phyloP scores from a whole-genome alignment of 2,113 vertebrate species.

The Oryzias melastigma region DNA sequence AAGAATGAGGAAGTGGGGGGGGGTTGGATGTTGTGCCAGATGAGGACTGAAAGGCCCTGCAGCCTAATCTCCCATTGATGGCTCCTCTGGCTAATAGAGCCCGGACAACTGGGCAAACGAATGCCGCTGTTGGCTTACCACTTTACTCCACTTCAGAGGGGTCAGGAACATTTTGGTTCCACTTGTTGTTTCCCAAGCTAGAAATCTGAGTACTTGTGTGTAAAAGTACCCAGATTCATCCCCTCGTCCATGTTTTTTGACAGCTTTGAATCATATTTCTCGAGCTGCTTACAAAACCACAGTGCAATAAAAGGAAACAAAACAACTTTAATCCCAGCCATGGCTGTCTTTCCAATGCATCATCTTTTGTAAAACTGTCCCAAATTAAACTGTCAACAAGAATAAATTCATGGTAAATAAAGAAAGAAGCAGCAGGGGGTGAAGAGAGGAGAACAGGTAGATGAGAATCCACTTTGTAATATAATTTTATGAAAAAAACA shows the following conservation, averaged over 20 bases:
- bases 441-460: too few species aligned
- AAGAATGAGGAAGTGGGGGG: not conserved
- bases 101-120: constrained; percentile 48
- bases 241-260: constrained; percentile 31
- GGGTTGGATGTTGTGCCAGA: constrained; percentile 41
- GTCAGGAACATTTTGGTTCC: constrained; percentile 15
- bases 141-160: constrained; percentile 25
- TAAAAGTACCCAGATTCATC: too few species aligned
- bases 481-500: not conserved
- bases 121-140: constrained; percentile 31
- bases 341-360: too few species aligned
- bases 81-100: constrained; percentile 56
- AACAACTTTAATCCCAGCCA: too few species aligned
- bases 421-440: constrained; percentile 6
- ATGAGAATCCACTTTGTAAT: constrained; percentile 20
- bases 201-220: too few species aligned
- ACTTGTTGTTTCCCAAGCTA: not conserved
- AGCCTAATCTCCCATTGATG: constrained; percentile 60
- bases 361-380: not conserved
- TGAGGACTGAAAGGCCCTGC: constrained; percentile 49
- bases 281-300: too few species aligned
- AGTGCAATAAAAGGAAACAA: too few species aligned
- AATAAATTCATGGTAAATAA: constrained; percentile 32
- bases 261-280: constrained; percentile 23
- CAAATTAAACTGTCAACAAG: constrained; percentile 1